Conservation (phyloP, 2,888 invertebrate genomes). For the Drosophila barbarae region DNA sequence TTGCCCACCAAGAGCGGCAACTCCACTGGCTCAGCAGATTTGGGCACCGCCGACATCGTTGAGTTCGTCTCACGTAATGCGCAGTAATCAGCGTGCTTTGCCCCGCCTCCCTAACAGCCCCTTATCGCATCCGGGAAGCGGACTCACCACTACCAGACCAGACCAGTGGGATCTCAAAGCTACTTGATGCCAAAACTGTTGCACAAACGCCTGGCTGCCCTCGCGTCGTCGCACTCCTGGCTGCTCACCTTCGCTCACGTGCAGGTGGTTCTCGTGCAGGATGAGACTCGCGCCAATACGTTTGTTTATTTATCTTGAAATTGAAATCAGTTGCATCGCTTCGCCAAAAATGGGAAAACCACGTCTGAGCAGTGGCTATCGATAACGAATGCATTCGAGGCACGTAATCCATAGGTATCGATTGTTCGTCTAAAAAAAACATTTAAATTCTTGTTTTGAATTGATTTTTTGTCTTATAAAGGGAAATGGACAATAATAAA, state of each 20-base stretch:
- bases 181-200: slow-evolving; percentile 1
- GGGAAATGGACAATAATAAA: background rate
- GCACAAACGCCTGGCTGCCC: background rate
- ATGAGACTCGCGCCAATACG: background rate
- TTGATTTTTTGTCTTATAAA: no score
- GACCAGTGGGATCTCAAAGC: background rate
- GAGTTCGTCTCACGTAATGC: slow-evolving; percentile 21
- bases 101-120: background rate
- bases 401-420: slow-evolving; percentile 7
- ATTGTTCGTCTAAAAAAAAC: no score
- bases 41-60: slow-evolving; percentile 48
- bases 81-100: slow-evolving; percentile 21
- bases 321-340: slow-evolving; percentile 7
- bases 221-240: background rate
- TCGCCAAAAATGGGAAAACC: slow-evolving; percentile 16
- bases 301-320: slow-evolving; percentile 25
- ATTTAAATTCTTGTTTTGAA: no score
- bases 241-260: background rate
- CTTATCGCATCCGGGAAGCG: slow-evolving; percentile 21
- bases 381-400: background rate
- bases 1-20: slow-evolving; percentile 45
- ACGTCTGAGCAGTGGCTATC: slow-evolving; percentile 9
- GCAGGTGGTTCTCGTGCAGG: background rate
- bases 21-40: slow-evolving; percentile 50
- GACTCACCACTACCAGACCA: slow-evolving; percentile 11